Conservation (phyloP, 2,888 invertebrate genomes). For the Gerris lacustris region DNA sequence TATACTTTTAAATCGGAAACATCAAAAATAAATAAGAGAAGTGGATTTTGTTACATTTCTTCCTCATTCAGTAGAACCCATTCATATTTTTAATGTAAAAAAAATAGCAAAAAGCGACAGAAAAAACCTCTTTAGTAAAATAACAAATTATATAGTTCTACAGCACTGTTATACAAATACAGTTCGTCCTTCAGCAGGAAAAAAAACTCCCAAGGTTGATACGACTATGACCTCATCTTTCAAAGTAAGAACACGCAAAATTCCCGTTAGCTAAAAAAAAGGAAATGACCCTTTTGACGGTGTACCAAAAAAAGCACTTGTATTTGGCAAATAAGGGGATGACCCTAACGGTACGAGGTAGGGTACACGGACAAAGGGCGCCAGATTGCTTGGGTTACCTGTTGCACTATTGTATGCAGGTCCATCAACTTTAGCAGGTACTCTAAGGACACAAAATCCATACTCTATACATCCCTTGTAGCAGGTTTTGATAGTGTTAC, state of each 20-base stretch:
- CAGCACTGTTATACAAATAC: no score
- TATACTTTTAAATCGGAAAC: no score
- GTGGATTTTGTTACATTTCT: no score
- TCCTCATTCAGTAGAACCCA: no score
- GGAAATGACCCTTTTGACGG: neutral
- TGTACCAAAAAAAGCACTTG: slow-evolving; percentile 3
- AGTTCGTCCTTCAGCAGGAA: neutral
- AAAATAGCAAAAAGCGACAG: no score
- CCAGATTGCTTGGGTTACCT: neutral
- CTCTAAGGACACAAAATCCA: slow-evolving; percentile 1
- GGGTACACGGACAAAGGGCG: neutral
- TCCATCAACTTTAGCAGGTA: neutral
- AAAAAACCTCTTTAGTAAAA: no score
- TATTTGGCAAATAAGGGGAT: neutral
- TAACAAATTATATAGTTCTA: no score
- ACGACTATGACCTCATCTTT: neutral
- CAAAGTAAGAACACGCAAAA: neutral
- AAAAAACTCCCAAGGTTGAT: neutral
- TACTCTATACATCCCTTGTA: neutral
- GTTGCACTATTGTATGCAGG: neutral
- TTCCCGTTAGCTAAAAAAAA: slow-evolving; percentile 3
- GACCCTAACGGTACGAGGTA: neutral
- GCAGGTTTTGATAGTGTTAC: neutral
- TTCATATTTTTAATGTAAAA: no score
- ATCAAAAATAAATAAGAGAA: no score